A percentile compares a stretch with the other conserved stretches of the same genome.
These are phyloP conservation scores for Lophochroa leadbeateri DNA, from an alignment of 2,113 vertebrate genomes.

Conservation along the genomic window DNA sequence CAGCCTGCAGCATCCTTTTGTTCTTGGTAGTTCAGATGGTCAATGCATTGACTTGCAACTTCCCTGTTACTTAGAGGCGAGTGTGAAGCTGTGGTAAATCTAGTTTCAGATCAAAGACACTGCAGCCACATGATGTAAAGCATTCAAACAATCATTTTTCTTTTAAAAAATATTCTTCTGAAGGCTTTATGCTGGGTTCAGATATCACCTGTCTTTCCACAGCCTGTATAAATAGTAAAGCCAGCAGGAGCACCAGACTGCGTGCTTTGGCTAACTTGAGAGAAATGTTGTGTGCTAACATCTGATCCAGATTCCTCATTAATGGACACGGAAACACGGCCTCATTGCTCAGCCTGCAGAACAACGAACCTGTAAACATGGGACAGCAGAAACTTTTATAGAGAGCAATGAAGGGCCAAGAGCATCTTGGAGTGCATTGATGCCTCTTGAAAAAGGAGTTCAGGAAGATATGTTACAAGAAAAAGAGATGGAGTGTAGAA, in stretches of 20 bases:
- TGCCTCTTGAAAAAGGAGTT: background rate
- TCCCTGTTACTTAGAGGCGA: background rate
- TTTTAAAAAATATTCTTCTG: background rate
- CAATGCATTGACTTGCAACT: background rate
- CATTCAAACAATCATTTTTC: background rate
- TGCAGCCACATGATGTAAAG: conserved; percentile 1
- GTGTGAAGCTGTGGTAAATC: background rate
- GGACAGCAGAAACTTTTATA: background rate
- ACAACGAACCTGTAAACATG: background rate
- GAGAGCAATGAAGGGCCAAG: background rate
- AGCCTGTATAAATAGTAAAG: conserved; percentile 22
- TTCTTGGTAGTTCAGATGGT: background rate
- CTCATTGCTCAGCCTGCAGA: background rate
- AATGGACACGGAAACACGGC: background rate
- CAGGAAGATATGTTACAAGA: background rate
- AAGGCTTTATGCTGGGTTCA: conserved; percentile 19
- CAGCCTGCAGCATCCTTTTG: background rate
- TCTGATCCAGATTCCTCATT: conserved; percentile 9
- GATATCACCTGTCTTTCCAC: conserved; percentile 43
- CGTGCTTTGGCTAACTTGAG: background rate
- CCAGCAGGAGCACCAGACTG: conserved; percentile 21
- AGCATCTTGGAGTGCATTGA: background rate
- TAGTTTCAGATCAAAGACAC: conserved; percentile 31
- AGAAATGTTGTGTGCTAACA: background rate
- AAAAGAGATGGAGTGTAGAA: background rate